These are phyloP conservation scores for Nibea albiflora DNA, from an alignment of 2,113 vertebrate genomes.

Conservation along the genomic window DNA sequence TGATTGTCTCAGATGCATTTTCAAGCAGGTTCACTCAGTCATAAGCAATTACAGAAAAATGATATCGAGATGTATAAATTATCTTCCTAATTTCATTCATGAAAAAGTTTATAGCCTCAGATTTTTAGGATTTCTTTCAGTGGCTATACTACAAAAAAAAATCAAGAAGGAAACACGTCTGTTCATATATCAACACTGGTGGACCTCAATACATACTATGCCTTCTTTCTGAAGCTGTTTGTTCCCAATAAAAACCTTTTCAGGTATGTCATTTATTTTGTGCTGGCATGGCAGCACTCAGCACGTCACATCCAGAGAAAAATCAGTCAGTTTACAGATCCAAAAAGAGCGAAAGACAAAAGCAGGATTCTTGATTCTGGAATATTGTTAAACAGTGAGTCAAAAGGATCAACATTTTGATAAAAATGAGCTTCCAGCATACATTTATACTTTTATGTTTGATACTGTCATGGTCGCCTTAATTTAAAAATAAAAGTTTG, in stretches of 20 bases:
- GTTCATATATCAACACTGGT: background rate
- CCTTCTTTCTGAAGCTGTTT: background rate
- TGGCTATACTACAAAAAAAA: background rate
- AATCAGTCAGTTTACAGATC: background rate
- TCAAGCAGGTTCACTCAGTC: conserved; percentile 10
- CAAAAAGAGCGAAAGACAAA: background rate
- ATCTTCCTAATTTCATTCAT: background rate
- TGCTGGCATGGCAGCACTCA: background rate
- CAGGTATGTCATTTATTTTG: background rate
- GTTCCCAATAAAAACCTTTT: background rate
- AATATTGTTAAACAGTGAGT: background rate
- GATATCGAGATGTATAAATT: conserved; percentile 21
- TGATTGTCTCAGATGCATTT: conserved; percentile 45
- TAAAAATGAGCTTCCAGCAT: conserved; percentile 7
- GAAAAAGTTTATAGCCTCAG: too few relatives aligned
- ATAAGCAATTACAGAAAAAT: conserved; percentile 16
- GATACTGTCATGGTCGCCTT: conserved; percentile 15
- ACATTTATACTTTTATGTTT: conserved; percentile 1
- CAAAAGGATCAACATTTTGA: conserved; percentile 24
- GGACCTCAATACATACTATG: background rate
- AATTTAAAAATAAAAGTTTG: conserved; percentile 55
- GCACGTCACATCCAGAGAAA: too few relatives aligned
- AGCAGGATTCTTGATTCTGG: background rate
- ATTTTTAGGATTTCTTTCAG: background rate
- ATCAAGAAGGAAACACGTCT: background rate